Base-by-base conservation (phyloP, 2,888 invertebrate species). In the Chaitophorus viminalis region DNA sequence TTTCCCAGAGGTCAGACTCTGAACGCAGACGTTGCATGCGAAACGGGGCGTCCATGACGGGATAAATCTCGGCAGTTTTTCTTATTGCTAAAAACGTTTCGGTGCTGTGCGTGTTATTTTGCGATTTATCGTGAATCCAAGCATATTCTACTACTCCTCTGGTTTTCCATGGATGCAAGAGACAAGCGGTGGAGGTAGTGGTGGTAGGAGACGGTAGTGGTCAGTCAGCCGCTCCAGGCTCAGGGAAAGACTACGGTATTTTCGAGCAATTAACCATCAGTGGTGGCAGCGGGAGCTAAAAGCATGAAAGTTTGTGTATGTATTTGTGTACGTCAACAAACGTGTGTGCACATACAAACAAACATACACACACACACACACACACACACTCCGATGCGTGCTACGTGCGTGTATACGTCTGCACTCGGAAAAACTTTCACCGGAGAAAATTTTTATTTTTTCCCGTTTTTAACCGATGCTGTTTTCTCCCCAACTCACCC, bases 221-320 rank as follows among this genome's bases (percentile, higher is more conserved):
- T 52, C 31, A 70, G 70, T n/a, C 70, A 77, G 70, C 70, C 11
- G n/a, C 70, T 29, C 29, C 52, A 29, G 21, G 46, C 5, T n/a
- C n/a, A 46, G 29, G 29, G 6, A 52, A 70, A 82, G 52, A 72
- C 8, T 46, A 46, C 29, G 72, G 33, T 82, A 46, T 46, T 72
- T 82, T 31, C 72, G 72, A 31, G 70, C 82, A 82, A 82, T 82
- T 82, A 82, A 82, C 82, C 60, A 33, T 18, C 65, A 36, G 25
- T 14, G 31, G 29, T 17, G 70, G 70, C 65, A 36, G 25, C 5
- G 31, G 29, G 17, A 31, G 70, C 14, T 17, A 29, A 70, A 29
- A 29, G 36, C 36, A 9, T 46, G 39, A 46, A 46, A 76, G 46
- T 68, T 46, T 21, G 46, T n/a, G 76, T 29, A n/a, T 39, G 3